Base-by-base conservation (phyloP, 2,888 invertebrate genomes). In the Sympetrum striolatum region DNA sequence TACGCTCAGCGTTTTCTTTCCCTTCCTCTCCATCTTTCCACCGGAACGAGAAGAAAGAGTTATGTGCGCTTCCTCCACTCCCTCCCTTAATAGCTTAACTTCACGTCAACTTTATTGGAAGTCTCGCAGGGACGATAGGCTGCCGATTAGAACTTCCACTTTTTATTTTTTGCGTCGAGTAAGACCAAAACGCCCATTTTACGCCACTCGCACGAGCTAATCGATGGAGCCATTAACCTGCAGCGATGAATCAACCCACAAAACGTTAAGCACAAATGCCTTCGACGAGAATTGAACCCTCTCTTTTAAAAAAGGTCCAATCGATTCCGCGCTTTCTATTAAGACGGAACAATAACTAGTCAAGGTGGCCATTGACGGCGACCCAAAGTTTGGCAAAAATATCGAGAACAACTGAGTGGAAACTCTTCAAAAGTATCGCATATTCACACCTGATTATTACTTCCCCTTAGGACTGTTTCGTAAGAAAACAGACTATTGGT, bases 51-150 rank as follows among this genome's bases (percentile, higher is more conserved):
- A 31, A 31, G 73, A 73, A 25, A 73, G 73, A 73, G 73, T 73
- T 73, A 73, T 73, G 25, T 25, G 14, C 15, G 73, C 25, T 73
- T 8, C 73, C 25, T 25, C 12, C 12, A 31, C 73, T 12, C 12
- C 12, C 25, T 25, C 81, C 22, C 81, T 81, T 81, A 48, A 81
- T 81, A 81, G 81, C 81, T 44, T 48, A 81, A 81, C 81, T 81
- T 81, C 48, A n/a, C 81, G 81, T 48, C 48, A 44, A 25, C 81
- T 48, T 44, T 48, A 81, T 44, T 25, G 81, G 81, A 53, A 81
- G 44, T 81, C 81, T 81, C 44, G 25, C 44, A 25, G 48, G 44
- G 48, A 48, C 81, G 81, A 81, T 81, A 81, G 44, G 81, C 81
- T 48, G n/a, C 81, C 81, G 81, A 81, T 81, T 81, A 81, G 48